Percentiles rank a stretch among this genome's conserved stretches.
phyloP scores from a whole-genome alignment of 2,797 vertebrate genomes.

The Scleropages formosus region DNA sequence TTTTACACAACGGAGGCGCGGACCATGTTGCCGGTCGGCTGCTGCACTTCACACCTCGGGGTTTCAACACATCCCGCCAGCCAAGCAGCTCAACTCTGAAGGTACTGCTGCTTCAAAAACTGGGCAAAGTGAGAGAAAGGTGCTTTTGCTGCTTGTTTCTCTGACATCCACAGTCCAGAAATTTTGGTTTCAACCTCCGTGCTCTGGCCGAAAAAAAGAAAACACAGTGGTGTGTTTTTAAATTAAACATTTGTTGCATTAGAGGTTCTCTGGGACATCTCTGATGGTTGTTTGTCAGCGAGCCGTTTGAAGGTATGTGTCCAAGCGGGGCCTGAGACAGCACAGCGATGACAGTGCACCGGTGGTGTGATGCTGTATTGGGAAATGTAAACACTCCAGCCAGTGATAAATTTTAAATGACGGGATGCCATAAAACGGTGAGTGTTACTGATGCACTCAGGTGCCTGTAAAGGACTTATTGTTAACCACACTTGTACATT shows the following conservation, averaged over 20 bases:
- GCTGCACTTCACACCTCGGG: too few species aligned
- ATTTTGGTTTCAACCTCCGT: neutral
- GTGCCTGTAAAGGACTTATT: neutral
- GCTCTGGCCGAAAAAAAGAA: neutral
- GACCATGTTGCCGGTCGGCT: neutral
- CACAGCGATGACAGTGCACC: slow-evolving; percentile 15
- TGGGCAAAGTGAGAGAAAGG: neutral
- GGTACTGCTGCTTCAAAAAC: neutral
- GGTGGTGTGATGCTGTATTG: neutral
- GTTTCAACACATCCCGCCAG: neutral
- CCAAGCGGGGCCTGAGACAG: slow-evolving; percentile 28
- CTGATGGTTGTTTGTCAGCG: neutral
- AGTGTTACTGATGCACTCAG: slow-evolving; percentile 25
- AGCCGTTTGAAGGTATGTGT: slow-evolving; percentile 24
- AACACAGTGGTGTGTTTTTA: neutral
- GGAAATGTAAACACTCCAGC: neutral
- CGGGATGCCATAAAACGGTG: slow-evolving; percentile 5
- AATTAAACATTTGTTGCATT: neutral
- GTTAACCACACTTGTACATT: neutral
- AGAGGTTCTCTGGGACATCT: neutral
- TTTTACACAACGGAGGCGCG: neutral
- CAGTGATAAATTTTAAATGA: slow-evolving; percentile 19
- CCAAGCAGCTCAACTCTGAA: neutral
- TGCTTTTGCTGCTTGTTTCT: neutral
- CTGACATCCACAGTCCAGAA: slow-evolving; percentile 15